A percentile compares a stretch with the other conserved stretches of the same genome.
These are phyloP conservation scores for Lacanobia wlatinum DNA, from an alignment of 2,888 invertebrate species.

Conservation along the genomic window DNA sequence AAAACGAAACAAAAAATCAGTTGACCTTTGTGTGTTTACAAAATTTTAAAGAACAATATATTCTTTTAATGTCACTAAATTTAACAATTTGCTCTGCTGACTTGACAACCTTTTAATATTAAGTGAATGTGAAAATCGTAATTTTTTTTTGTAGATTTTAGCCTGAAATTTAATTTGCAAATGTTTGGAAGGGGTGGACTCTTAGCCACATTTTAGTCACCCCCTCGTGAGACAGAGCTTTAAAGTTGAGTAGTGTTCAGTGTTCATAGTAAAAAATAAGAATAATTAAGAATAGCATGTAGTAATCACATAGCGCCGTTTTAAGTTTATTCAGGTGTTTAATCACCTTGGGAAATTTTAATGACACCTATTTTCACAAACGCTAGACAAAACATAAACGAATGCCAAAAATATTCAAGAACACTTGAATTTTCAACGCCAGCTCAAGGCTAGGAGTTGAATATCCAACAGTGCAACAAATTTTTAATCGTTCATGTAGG, in stretches of 20 bases:
- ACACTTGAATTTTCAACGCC: too few relatives aligned
- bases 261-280: neutral
- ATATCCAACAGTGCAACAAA: neutral
- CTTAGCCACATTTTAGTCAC: neutral
- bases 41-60: neutral
- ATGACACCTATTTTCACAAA: too few relatives aligned
- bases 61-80: neutral
- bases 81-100: neutral
- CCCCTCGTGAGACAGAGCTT: conserved; percentile 8
- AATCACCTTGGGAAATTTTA: too few relatives aligned
- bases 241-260: conserved; percentile 34
- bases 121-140: neutral
- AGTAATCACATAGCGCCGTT: too few relatives aligned
- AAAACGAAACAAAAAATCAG: too few relatives aligned
- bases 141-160: neutral
- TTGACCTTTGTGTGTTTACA: too few relatives aligned
- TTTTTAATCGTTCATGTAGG: too few relatives aligned
- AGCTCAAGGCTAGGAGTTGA: neutral
- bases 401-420: neutral
- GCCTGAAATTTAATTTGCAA: too few relatives aligned
- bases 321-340: too few relatives aligned
- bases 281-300: too few relatives aligned
- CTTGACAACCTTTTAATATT: neutral
- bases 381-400: too few relatives aligned
- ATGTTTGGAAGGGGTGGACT: neutral